Evolutionary conservation across 2,888 invertebrate species (phyloP).

Genomic region (Euplagia quadripunctaria): DNA sequence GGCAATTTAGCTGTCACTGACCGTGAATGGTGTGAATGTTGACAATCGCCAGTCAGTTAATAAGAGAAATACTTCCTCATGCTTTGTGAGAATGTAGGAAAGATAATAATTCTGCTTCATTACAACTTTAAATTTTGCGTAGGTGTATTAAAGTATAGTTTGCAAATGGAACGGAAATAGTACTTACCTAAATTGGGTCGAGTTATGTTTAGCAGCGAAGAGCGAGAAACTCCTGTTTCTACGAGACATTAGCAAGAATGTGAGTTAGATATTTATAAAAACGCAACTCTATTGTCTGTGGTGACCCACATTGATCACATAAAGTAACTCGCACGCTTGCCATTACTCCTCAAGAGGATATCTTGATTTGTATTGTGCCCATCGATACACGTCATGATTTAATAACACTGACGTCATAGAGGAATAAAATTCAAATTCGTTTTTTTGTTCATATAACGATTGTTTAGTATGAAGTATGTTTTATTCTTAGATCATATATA

Average conservation of each 20-base stretch:
- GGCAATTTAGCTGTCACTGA: conserved; percentile 17
- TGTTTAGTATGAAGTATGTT: too few relatives aligned
- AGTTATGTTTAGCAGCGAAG: conserved; percentile 31
- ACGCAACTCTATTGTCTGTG: conserved; percentile 66
- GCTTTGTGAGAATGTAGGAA: neutral
- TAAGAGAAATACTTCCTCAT: conserved; percentile 22
- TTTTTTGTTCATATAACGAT: too few relatives aligned
- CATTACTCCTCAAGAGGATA: conserved; percentile 47
- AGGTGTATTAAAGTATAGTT: conserved; percentile 6
- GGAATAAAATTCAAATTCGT: conserved; percentile 23
- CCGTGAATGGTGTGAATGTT: conserved; percentile 24
- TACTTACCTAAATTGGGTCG: conserved; percentile 30
- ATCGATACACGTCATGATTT: conserved; percentile 58
- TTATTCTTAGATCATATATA: too few relatives aligned
- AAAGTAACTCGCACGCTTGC: conserved; percentile 46
- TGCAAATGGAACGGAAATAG: conserved; percentile 24
- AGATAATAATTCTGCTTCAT: conserved; percentile 9
- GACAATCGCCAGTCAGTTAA: conserved; percentile 17
- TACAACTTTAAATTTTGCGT: neutral
- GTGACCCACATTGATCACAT: conserved; percentile 61
- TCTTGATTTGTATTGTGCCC: conserved; percentile 50
- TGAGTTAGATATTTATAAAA: conserved; percentile 57
- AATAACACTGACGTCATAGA: conserved; percentile 54
- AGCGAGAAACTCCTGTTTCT: conserved; percentile 33
- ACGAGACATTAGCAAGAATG: conserved; percentile 47